phyloP scores from a whole-genome alignment of 2,888 invertebrate genomes.

The Aphodius granarius region DNA sequence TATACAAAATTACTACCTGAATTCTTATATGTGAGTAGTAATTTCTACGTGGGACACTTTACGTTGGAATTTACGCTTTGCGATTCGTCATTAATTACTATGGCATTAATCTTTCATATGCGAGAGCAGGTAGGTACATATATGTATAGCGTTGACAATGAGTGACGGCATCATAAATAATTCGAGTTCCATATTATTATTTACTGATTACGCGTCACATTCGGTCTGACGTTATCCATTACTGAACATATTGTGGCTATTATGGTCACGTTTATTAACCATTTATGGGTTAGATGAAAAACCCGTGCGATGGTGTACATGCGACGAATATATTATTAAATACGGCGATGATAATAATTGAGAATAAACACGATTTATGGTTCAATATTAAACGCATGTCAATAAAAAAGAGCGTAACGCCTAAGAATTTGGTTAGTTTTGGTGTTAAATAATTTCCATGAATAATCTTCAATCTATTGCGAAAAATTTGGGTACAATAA shows the following conservation, averaged over 20 bases:
- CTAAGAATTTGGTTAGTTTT: too few species aligned
- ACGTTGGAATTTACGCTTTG: background rate
- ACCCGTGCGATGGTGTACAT: background rate
- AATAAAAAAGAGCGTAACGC: background rate
- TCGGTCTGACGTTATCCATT: background rate
- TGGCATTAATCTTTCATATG: background rate
- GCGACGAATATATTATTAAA: background rate
- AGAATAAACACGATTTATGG: background rate
- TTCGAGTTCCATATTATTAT: background rate
- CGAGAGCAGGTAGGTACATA: background rate
- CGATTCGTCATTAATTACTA: background rate
- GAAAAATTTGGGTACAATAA: too few species aligned
- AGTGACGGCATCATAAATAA: background rate
- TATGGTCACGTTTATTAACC: background rate
- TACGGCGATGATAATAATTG: background rate
- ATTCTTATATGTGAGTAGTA: too few species aligned
- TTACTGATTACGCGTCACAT: background rate
- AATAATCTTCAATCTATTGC: too few species aligned
- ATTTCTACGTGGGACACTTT: background rate
- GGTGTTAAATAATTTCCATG: too few species aligned
- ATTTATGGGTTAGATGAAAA: background rate
- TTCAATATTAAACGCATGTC: too few species aligned
- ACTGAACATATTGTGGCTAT: background rate
- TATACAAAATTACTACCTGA: background rate
- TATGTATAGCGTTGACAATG: background rate